Evolutionary conservation across 2,797 vertebrate species (phyloP).

Genomic region (Lagodon rhomboides): DNA sequence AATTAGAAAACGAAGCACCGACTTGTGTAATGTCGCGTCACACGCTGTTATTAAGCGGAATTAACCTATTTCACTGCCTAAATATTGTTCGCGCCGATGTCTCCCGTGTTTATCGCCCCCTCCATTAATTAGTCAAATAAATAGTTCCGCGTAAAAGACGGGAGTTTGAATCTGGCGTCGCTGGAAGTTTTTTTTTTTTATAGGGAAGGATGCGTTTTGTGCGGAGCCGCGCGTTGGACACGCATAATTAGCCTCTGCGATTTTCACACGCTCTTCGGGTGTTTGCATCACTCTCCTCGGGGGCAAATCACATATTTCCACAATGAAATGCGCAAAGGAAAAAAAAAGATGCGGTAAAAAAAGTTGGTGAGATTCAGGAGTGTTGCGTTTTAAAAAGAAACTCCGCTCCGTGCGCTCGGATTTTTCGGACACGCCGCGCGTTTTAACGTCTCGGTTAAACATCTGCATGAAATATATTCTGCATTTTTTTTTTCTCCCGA

Average conservation of each 20-base stretch:
- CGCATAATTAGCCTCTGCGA: slow-evolving; percentile 79
- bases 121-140: slow-evolving; percentile 68
- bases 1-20: slow-evolving; percentile 67
- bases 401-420: neutral
- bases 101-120: slow-evolving; percentile 36
- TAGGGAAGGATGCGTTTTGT: slow-evolving; percentile 64
- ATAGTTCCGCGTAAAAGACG: slow-evolving; percentile 54
- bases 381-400: slow-evolving; percentile 13
- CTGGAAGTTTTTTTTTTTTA: slow-evolving; percentile 68
- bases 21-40: slow-evolving; percentile 48
- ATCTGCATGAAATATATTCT: slow-evolving; percentile 10
- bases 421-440: slow-evolving; percentile 5
- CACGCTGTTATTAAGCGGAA: slow-evolving; percentile 41
- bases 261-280: slow-evolving; percentile 79
- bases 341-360: slow-evolving; percentile 31
- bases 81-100: slow-evolving; percentile 49
- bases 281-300: slow-evolving; percentile 79
- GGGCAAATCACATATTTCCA: slow-evolving; percentile 76
- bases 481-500: slow-evolving; percentile 2
- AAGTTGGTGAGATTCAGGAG: slow-evolving; percentile 23
- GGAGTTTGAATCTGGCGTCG: slow-evolving; percentile 51
- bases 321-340: slow-evolving; percentile 47
- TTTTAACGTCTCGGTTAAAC: slow-evolving; percentile 18
- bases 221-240: slow-evolving; percentile 76
- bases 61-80: slow-evolving; percentile 41